phyloP scores from a whole-genome alignment of 2,888 invertebrate species.

The Corythucha ciliata region DNA sequence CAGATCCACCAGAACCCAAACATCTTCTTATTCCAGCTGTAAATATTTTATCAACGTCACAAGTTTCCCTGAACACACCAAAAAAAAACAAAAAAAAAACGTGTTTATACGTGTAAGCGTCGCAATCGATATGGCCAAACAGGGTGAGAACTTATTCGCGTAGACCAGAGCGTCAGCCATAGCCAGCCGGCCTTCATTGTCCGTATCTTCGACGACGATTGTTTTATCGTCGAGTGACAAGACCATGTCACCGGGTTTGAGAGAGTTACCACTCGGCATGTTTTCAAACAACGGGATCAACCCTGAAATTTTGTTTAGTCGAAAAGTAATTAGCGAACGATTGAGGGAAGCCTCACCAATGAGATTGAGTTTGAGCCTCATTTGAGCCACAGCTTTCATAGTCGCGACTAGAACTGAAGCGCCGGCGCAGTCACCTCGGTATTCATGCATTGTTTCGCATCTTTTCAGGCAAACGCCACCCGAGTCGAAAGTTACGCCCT shows the following conservation, averaged over 20 bases:
- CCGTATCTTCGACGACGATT: conserved; percentile 26
- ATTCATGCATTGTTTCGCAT: conserved; percentile 25
- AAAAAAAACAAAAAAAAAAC: too few species aligned
- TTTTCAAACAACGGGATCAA: conserved; percentile 28
- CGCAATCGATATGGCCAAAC: conserved; percentile 21
- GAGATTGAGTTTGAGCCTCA: conserved; percentile 28
- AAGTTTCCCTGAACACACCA: too few species aligned
- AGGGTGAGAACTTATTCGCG: conserved; percentile 23
- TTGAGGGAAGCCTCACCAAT: conserved; percentile 29
- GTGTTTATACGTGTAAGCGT: conserved; percentile 26
- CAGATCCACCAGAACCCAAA: conserved; percentile 25
- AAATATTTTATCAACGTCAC: background rate
- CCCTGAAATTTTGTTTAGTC: too few species aligned
- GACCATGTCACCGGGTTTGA: conserved; percentile 27
- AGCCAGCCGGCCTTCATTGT: conserved; percentile 26
- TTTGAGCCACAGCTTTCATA: conserved; percentile 31
- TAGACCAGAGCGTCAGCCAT: conserved; percentile 26
- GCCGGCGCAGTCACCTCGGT: conserved; percentile 32
- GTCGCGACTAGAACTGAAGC: conserved; percentile 32
- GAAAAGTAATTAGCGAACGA: too few species aligned
- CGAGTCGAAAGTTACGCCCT: conserved; percentile 54
- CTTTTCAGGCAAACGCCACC: conserved; percentile 57
- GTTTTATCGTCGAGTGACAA: conserved; percentile 25
- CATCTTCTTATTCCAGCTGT: conserved; percentile 21
- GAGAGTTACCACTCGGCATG: conserved; percentile 25